Percentiles rank a stretch among this genome's conserved stretches.
Conservation (phyloP, 2,113 vertebrate species). For the Stegostoma tigrinum region DNA sequence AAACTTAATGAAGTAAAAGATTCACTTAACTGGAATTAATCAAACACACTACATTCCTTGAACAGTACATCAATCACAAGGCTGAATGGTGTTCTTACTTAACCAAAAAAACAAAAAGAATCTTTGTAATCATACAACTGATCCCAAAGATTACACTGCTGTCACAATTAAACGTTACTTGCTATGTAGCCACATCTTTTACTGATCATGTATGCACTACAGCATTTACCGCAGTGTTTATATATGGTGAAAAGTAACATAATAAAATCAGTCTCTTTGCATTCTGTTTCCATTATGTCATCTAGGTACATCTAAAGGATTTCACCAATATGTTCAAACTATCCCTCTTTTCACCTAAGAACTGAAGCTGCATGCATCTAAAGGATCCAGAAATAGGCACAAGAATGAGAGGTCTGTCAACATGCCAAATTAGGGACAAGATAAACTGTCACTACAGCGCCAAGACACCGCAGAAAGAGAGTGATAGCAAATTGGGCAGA, state of each 20-base stretch:
- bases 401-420: background rate
- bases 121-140: constrained; percentile 28
- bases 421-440: background rate
- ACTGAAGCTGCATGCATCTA: background rate
- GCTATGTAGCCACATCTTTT: constrained; percentile 12
- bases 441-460: background rate
- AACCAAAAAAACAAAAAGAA: background rate
- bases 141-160: constrained; percentile 33
- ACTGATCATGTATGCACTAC: background rate
- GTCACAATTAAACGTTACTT: background rate
- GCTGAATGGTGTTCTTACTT: background rate
- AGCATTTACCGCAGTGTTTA: background rate
- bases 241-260: background rate
- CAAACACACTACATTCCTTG: constrained; percentile 8
- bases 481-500: background rate
- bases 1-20: constrained; percentile 5
- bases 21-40: constrained; percentile 33
- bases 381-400: background rate
- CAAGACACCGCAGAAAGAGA: background rate
- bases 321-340: background rate
- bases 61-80: constrained; percentile 30
- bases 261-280: background rate
- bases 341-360: background rate
- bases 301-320: background rate
- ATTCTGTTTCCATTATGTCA: background rate